Percentiles rank a stretch among this genome's conserved stretches.
phyloP scores from a whole-genome alignment of 2,797 vertebrate species.

The Poecilia velifera region DNA sequence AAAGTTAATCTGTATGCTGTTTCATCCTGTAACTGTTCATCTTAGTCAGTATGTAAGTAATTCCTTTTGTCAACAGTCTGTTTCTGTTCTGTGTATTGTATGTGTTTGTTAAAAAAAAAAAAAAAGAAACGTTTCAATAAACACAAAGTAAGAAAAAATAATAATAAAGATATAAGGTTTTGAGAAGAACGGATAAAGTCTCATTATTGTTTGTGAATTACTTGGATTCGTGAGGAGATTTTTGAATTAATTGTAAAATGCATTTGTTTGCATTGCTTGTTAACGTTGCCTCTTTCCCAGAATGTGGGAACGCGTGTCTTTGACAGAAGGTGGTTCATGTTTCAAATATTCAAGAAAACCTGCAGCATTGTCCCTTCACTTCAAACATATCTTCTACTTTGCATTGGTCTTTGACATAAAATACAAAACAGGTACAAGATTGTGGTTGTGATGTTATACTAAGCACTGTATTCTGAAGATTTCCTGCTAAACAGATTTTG shows the following conservation, averaged over 20 bases:
- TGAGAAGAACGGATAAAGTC: background rate
- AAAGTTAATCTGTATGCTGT: too few species aligned
- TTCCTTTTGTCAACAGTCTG: too few species aligned
- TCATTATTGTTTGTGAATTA: background rate
- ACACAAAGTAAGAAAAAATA: too few species aligned
- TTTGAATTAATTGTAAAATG: background rate
- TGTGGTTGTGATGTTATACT: background rate
- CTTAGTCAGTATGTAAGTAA: too few species aligned
- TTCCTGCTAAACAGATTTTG: constrained; percentile 1
- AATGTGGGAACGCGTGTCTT: background rate
- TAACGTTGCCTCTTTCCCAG: too few species aligned
- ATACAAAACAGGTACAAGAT: background rate
- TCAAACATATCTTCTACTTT: background rate
- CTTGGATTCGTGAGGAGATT: background rate
- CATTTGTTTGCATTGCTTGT: too few species aligned
- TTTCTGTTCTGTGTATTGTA: too few species aligned
- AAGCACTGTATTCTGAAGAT: too few species aligned
- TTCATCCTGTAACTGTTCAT: too few species aligned
- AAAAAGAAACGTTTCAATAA: too few species aligned
- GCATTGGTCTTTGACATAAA: background rate
- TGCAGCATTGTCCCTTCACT: background rate
- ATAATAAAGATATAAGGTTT: background rate
- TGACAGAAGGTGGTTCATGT: background rate
- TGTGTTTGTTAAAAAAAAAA: too few species aligned
- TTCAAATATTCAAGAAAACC: too few species aligned